These are phyloP conservation scores for Hafferia zeledoni DNA, from an alignment of 2,797 vertebrate genomes.

Conservation along the genomic window DNA sequence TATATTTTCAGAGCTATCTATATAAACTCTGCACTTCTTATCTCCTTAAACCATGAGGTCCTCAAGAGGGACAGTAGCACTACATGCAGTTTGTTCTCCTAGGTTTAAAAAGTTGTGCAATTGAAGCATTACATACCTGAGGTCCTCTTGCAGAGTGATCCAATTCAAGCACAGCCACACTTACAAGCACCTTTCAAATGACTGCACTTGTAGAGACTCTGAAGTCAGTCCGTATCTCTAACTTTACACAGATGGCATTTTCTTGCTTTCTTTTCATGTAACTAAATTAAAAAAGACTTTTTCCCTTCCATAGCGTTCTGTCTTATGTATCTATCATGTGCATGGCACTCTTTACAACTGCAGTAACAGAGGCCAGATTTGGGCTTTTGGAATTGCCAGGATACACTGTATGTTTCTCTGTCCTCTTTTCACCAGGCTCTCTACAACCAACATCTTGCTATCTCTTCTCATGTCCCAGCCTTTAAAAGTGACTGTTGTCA, in stretches of 20 bases:
- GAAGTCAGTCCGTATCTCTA: neutral
- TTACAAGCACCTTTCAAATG: neutral
- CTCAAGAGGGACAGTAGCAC: neutral
- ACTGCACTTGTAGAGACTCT: neutral
- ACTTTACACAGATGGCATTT: neutral
- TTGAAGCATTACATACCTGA: neutral
- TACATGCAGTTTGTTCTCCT: neutral
- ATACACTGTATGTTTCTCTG: neutral
- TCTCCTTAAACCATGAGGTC: neutral
- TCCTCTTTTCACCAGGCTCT: neutral
- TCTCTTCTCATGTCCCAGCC: neutral
- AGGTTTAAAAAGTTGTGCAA: neutral
- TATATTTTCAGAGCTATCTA: neutral
- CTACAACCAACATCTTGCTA: neutral
- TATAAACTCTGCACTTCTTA: neutral
- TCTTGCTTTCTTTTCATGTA: neutral
- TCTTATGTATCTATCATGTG: accelerated
- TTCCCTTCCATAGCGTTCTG: neutral
- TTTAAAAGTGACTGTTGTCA: accelerated
- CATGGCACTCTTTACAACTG: neutral
- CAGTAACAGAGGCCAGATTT: neutral
- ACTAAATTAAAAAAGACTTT: neutral
- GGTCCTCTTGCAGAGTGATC: neutral
- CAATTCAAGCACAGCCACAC: neutral
- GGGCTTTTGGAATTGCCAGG: neutral